Evolutionary conservation across 64 coral and sea anemone genomes (phyloP).

Genomic region (Dendronephthya gigantea): DNA sequence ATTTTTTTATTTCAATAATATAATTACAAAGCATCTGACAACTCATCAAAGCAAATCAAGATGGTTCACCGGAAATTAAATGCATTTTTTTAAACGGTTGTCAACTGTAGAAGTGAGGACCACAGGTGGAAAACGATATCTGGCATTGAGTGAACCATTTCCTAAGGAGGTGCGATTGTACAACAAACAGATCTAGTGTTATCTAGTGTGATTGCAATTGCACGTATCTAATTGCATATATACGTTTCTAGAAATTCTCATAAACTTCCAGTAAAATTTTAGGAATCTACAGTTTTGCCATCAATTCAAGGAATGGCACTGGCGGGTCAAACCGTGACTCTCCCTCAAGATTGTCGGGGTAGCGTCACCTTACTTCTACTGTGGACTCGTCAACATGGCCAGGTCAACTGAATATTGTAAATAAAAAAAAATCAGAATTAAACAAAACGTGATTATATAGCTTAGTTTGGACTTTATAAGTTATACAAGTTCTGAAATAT

Average conservation of each 20-base stretch:
- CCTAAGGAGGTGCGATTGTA: not conserved
- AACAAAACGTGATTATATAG: no score
- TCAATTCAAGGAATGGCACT: not conserved
- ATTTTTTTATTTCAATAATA: no score
- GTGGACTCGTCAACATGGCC: not conserved
- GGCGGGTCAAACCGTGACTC: not conserved
- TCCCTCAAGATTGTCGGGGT: not conserved
- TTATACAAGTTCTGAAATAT: not conserved
- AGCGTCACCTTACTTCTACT: not conserved
- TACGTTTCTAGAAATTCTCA: no score
- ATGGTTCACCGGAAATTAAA: no score
- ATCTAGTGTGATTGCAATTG: no score
- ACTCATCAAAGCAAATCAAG: no score
- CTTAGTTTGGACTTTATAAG: no score
- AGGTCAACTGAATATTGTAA: not conserved
- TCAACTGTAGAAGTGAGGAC: not conserved
- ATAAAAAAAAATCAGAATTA: no score
- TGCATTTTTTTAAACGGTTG: no score
- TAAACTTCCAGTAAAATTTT: not conserved
- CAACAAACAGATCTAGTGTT: no score
- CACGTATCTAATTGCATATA: no score
- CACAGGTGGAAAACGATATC: not conserved
- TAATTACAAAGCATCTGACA: no score
- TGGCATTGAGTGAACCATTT: not conserved
- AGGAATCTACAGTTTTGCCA: not conserved